Evolutionary conservation across 1,140 invertebrate species (phyloP).

Genomic region (Drosophila kurseongensis): DNA sequence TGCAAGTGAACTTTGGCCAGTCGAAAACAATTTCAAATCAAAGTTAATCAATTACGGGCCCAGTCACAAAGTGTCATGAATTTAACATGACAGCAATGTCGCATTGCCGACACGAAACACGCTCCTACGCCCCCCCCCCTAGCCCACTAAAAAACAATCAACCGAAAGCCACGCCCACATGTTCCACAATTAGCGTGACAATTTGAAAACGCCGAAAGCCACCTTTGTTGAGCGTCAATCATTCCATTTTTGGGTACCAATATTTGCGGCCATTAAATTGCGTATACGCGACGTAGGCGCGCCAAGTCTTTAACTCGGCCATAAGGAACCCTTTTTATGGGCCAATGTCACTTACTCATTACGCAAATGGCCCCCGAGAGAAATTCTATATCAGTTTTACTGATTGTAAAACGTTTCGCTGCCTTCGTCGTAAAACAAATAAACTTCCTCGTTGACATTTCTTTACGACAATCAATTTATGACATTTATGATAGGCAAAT

Average conservation of each 20-base stretch:
- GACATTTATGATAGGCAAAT: constrained; percentile 77
- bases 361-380: constrained; percentile 31
- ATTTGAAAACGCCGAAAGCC: constrained; percentile 71
- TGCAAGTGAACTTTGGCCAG: constrained; percentile 44
- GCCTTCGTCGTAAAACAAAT: constrained; percentile 41
- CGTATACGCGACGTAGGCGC: constrained; percentile 59
- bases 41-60: constrained; percentile 73
- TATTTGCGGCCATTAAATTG: constrained; percentile 70
- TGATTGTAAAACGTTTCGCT: constrained; percentile 64
- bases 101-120: constrained; percentile 50
- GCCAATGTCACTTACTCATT: constrained; percentile 49
- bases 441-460: constrained; percentile 52
- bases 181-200: constrained; percentile 77
- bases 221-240: constrained; percentile 39
- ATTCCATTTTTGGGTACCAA: constrained; percentile 31
- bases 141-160: constrained; percentile 35
- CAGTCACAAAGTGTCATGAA: constrained; percentile 66
- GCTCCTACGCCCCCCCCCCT: not conserved
- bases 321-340: constrained; percentile 39
- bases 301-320: constrained; percentile 23
- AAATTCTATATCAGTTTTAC: constrained; percentile 49
- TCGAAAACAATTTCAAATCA: constrained; percentile 58
- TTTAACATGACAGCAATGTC: constrained; percentile 48
- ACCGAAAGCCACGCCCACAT: constrained; percentile 44
- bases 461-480: constrained; percentile 69